These are phyloP conservation scores for Coreoperca whiteheadi DNA, from an alignment of 2,113 vertebrate species.

Conservation along the genomic window DNA sequence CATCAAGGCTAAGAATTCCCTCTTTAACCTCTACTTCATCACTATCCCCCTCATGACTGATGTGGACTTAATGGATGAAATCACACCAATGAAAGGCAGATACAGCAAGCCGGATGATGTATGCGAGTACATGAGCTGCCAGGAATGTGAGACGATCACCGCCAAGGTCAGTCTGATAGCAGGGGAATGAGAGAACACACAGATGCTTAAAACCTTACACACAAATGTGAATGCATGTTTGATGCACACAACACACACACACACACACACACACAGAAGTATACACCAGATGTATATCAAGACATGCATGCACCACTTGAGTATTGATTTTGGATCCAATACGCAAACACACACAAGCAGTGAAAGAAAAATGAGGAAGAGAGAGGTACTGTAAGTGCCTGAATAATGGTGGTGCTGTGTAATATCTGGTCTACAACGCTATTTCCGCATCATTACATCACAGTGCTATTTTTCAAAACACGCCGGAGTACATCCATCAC, in stretches of 20 bases:
- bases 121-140: conserved; percentile 25
- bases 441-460: conserved; percentile 66
- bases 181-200: conserved; percentile 17
- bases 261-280: conserved; percentile 10
- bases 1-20: conserved; percentile 31
- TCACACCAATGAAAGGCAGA: conserved; percentile 66
- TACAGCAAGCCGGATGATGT: conserved; percentile 49
- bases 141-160: conserved; percentile 54
- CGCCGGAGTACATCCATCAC: conserved; percentile 49
- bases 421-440: conserved; percentile 63
- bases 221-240: conserved; percentile 18
- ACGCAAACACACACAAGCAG: conserved; percentile 28
- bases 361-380: background rate
- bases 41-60: conserved; percentile 19
- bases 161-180: conserved; percentile 59
- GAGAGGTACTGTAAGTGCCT: conserved; percentile 66
- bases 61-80: conserved; percentile 65
- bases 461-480: conserved; percentile 50
- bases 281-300: conserved; percentile 6
- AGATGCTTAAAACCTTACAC: conserved; percentile 1
- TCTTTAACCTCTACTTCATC: conserved; percentile 9
- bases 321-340: conserved; percentile 58
- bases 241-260: conserved; percentile 18
- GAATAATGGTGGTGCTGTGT: conserved; percentile 63
- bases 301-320: conserved; percentile 1